phyloP scores from a whole-genome alignment of 92 coral and sea anemone species.

The Pocillopora grandis region DNA sequence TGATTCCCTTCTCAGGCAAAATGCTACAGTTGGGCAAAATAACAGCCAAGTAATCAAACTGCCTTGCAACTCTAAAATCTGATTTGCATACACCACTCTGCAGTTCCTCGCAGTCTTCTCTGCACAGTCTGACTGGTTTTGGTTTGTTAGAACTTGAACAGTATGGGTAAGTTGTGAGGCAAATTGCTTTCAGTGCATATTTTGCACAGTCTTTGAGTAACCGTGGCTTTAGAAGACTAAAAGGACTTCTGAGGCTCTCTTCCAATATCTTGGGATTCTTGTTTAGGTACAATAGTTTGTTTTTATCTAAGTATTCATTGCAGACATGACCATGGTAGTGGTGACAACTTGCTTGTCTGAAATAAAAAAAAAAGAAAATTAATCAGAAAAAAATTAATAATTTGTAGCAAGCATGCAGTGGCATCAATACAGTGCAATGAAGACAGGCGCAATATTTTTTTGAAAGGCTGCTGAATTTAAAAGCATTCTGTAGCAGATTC shows the following conservation, averaged over 20 bases:
- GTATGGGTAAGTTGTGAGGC: constrained; percentile 81
- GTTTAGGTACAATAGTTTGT: constrained; percentile 79
- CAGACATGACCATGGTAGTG: constrained; percentile 89
- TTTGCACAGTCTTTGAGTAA: constrained; percentile 73
- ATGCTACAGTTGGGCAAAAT: constrained; percentile 84
- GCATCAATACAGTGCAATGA: too few relatives aligned
- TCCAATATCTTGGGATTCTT: constrained; percentile 75
- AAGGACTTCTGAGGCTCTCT: constrained; percentile 66
- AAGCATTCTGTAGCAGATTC: too few relatives aligned
- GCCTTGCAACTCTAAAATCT: constrained; percentile 64
- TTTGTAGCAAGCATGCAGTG: too few relatives aligned
- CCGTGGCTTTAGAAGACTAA: constrained; percentile 62
- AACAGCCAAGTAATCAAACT: constrained; percentile 42
- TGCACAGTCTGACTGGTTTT: constrained; percentile 70
- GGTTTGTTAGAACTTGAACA: constrained; percentile 71
- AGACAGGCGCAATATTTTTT: too few relatives aligned
- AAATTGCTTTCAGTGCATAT: constrained; percentile 83
- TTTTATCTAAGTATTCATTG: constrained; percentile 67
- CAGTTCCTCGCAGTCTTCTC: constrained; percentile 80
- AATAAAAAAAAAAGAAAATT: neutral
- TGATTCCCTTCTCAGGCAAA: constrained; percentile 48
- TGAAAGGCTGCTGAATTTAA: too few relatives aligned
- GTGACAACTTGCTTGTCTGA: constrained; percentile 85
- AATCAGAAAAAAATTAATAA: too few relatives aligned
- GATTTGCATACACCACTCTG: constrained; percentile 68